Evolutionary conservation across 2,888 invertebrate genomes (phyloP), one percentile per base, ranked within the genome.

Genomic region (Harmothoe impar): DNA sequence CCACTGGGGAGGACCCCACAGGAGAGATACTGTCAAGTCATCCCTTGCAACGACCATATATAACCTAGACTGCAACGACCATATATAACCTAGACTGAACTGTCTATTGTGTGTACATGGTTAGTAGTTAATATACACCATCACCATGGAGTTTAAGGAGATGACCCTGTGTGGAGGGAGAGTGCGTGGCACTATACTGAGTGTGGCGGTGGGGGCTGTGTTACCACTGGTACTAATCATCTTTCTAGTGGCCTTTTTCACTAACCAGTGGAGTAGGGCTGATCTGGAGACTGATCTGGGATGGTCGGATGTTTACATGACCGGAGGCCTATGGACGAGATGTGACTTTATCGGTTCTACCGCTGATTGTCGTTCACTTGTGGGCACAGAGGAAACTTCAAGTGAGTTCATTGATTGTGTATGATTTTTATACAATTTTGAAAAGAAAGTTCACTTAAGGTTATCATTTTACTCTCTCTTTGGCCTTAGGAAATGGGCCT

Each of bases 301-400:
- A 10, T 31, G 31, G 29, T n/a, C 72, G 0, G 54, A 52, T 17
- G 56, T 86, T 10, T 86, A 54, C 56, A 29, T 86, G 29, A 86
- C 86, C 7, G 56, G 86, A 31, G 86, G 86, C n/a, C 86, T 86
- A n/a, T 86, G 86, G 86, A 86, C 29, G 33, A 86, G 86, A 29
- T 86, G 86, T 25, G 54, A 86, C 29, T 31, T 12, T 52, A 86
- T 86, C 0, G 86, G 31, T 25, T 29, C 52, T 25, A 54, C 17
- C 31, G 17, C 86, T 17, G 20, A 54, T 0, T 86, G 86, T 29
- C 86, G 86, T 0, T 54, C 52, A 17, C 52, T 86, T 1, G 56
- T 86, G 0, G 86, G 86, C 12, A 31, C 52, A 15, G 54, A 86
- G 25, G 86, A 86, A 54, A 52, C 54, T 29, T 86, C 86, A 29